Evolutionary conservation across 2,797 vertebrate genomes (phyloP).

Genomic region (Merluccius polli): DNA sequence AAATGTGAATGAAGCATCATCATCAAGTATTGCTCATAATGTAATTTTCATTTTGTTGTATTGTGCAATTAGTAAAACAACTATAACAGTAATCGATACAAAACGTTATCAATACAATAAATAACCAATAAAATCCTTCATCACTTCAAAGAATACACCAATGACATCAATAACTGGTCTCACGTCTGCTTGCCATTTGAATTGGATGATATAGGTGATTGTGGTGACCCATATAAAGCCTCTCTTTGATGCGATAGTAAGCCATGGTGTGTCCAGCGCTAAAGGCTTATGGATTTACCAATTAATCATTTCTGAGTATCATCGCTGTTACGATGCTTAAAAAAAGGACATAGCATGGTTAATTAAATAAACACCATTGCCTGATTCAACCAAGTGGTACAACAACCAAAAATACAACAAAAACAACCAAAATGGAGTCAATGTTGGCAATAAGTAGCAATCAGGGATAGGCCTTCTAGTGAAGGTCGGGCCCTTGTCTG

Average conservation of each 20-base stretch:
- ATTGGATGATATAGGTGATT: slow-evolving; percentile 25
- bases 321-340: background rate
- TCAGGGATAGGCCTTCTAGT: too few relatives aligned
- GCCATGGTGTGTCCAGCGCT: slow-evolving; percentile 13
- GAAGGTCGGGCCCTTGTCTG: too few relatives aligned
- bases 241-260: slow-evolving; percentile 30
- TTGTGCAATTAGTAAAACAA: background rate
- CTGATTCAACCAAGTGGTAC: too few relatives aligned
- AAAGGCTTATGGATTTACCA: slow-evolving; percentile 30
- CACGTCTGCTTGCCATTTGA: slow-evolving; percentile 8
- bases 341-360: too few relatives aligned
- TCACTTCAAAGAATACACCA: background rate
- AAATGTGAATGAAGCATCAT: too few relatives aligned
- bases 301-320: slow-evolving; percentile 35
- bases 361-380: too few relatives aligned
- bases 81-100: background rate
- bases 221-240: slow-evolving; percentile 33
- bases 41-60: background rate
- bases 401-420: too few relatives aligned
- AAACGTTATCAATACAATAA: background rate
- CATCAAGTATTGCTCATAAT: background rate
- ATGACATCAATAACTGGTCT: slow-evolving; percentile 3
- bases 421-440: too few relatives aligned
- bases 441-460: too few relatives aligned
- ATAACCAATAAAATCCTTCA: background rate